Base-by-base conservation (phyloP, 2,797 vertebrate genomes). In the Adelosebastes latens region DNA sequence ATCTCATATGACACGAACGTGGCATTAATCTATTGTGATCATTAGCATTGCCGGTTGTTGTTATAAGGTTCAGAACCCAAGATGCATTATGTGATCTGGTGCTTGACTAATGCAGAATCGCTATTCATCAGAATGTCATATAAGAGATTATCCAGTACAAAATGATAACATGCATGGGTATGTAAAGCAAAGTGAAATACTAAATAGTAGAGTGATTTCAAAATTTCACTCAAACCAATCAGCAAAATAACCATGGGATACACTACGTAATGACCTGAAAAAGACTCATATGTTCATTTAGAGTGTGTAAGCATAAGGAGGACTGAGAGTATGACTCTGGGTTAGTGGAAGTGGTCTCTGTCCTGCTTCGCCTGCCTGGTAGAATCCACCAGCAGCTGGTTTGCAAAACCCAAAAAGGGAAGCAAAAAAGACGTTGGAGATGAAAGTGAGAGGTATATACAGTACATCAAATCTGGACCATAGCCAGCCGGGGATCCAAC, bases 401-500 rank as follows among this genome's bases (percentile, higher is more conserved):
- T 72, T 63, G 24, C 4, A 46, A 70, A 77, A 16, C 6, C 22
- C 9, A 2, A 7, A 53, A n/a, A 27, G 4, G n/a, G 10, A 31
- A 20, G 11, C 20, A 77, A 25, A 18, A 24, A 46, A n/a, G 73
- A 67, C 0, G 24, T 46, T 10, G 42, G 27, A 62, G 52, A 53
- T 52, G 25, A 55, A 25, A 65, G 31, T 12, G 56, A 60, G 32
- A 70, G 46, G 34, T 29, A 78, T 39, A 39, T 0, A 2, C 36
- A 39, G 36, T 16, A 9, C 42, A 55, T 62, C 12, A 22, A 32
- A 69, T 85, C 32, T 78, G 58, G 72, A 83, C 61, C 42, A 2
- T 9, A 83, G 64, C 2, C 16, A 13, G 34, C 53, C n/a, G 46
- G 61, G 80, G 62, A 86, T 77, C 79, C 86, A 72, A n/a, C 13